Evolutionary conservation across 2,113 vertebrate genomes (phyloP).

Genomic region (Clarias batrachus): DNA sequence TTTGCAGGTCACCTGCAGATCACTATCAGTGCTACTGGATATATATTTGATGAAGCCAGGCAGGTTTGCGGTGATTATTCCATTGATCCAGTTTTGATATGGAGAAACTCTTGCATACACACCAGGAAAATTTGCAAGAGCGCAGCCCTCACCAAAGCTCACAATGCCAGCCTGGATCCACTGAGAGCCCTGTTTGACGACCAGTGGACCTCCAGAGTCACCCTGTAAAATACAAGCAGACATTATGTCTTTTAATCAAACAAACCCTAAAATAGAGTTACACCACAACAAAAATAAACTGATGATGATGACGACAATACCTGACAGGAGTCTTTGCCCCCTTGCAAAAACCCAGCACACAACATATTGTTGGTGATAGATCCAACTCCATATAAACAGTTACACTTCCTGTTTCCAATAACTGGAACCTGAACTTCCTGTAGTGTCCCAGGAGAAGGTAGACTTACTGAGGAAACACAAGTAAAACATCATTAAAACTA

Average conservation of each 20-base stretch:
- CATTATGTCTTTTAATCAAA: background rate
- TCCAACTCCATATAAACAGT: constrained; percentile 43
- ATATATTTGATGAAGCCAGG: constrained; percentile 52
- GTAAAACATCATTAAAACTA: too few relatives aligned
- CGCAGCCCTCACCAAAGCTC: constrained; percentile 78
- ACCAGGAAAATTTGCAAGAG: constrained; percentile 22
- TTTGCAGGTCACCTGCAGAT: constrained; percentile 45
- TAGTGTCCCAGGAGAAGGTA: constrained; percentile 30
- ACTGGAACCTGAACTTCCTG: constrained; percentile 57
- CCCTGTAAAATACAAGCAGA: constrained; percentile 64
- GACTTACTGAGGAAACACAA: background rate
- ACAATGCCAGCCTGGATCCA: constrained; percentile 67
- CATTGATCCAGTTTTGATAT: constrained; percentile 40
- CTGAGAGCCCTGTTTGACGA: constrained; percentile 25
- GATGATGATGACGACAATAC: background rate
- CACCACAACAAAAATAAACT: background rate
- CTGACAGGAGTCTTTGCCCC: constrained; percentile 69
- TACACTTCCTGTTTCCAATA: constrained; percentile 54
- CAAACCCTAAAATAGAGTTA: background rate
- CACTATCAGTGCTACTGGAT: constrained; percentile 56
- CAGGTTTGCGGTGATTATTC: constrained; percentile 30
- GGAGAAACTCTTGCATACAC: constrained; percentile 46
- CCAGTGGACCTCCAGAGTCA: constrained; percentile 76
- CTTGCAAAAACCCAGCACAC: constrained; percentile 65
- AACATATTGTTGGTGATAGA: constrained; percentile 68